Conservation (phyloP, 2,888 invertebrate genomes). For the Sesia bembeciformis region DNA sequence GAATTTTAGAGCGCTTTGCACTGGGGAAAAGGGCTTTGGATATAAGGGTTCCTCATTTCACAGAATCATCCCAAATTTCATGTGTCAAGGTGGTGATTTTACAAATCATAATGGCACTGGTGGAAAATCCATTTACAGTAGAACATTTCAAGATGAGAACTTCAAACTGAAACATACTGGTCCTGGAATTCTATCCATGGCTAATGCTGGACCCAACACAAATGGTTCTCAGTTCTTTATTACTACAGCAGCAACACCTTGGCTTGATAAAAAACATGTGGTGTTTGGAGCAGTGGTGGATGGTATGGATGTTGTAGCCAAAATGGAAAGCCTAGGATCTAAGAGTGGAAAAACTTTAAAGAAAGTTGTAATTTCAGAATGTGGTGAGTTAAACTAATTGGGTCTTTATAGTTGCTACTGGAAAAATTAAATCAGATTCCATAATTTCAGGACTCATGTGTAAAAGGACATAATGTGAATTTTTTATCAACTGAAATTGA, state of each 20-base stretch:
- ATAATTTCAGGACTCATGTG: no score
- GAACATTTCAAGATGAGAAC: slow-evolving; percentile 95
- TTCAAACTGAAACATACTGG: slow-evolving; percentile 93
- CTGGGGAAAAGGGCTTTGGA: slow-evolving; percentile 77
- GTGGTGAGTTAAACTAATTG: slow-evolving; percentile 81
- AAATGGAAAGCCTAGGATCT: slow-evolving; percentile 86
- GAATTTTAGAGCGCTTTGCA: slow-evolving; percentile 95
- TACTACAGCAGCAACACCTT: slow-evolving; percentile 92
- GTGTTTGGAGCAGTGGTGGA: slow-evolving; percentile 94
- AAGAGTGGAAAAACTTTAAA: slow-evolving; percentile 89
- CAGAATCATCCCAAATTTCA: slow-evolving; percentile 92
- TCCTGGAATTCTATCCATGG: slow-evolving; percentile 94
- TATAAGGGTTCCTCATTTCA: slow-evolving; percentile 95
- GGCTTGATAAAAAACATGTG: slow-evolving; percentile 96
- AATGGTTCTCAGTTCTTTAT: slow-evolving; percentile 99
- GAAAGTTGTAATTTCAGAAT: slow-evolving; percentile 85
- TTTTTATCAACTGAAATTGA: no score
- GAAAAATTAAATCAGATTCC: no score
- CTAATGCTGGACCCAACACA: slow-evolving; percentile 95
- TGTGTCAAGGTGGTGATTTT: slow-evolving; percentile 97
- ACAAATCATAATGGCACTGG: slow-evolving; percentile 94
- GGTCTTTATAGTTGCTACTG: not conserved
- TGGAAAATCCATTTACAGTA: slow-evolving; percentile 97
- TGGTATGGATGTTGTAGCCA: slow-evolving; percentile 93
- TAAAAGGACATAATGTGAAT: no score